phyloP scores from a whole-genome alignment of 2,113 vertebrate species.

The Upupa epops region DNA sequence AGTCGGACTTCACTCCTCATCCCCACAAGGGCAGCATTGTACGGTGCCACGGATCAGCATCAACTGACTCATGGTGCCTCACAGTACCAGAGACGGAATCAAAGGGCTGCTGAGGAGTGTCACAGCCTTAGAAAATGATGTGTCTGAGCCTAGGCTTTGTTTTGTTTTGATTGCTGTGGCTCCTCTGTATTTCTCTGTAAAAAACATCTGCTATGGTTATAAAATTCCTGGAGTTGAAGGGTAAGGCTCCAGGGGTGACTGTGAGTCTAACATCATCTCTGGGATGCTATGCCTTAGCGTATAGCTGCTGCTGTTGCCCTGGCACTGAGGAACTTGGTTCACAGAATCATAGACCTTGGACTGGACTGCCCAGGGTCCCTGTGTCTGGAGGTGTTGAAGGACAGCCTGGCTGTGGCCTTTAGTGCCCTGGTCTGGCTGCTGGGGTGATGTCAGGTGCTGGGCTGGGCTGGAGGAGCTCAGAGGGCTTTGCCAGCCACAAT shows the following conservation, averaged over 20 bases:
- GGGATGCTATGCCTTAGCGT: background rate
- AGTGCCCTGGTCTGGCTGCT: too few relatives aligned
- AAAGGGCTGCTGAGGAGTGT: background rate
- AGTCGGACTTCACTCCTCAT: background rate
- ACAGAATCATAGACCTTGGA: too few relatives aligned
- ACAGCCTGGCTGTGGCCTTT: too few relatives aligned
- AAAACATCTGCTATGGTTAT: background rate
- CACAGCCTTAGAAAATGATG: background rate
- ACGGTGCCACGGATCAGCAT: background rate
- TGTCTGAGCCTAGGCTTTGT: background rate
- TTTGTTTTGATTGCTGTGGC: background rate
- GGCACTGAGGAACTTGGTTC: background rate
- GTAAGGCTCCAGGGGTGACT: background rate
- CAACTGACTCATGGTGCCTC: background rate
- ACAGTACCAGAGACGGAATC: background rate
- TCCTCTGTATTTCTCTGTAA: background rate
- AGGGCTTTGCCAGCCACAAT: too few relatives aligned
- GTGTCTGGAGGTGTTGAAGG: too few relatives aligned
- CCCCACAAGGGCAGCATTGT: conserved; percentile 55
- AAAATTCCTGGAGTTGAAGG: background rate
- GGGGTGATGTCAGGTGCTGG: too few relatives aligned
- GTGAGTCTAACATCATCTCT: rapidly evolving
- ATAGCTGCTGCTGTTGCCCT: background rate
- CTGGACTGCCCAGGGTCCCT: too few relatives aligned
- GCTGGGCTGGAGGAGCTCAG: too few relatives aligned